Percentiles rank a stretch among this genome's conserved stretches.
Evolutionary conservation across 2,888 invertebrate genomes (phyloP).

Genomic region (Athalia cordata): DNA sequence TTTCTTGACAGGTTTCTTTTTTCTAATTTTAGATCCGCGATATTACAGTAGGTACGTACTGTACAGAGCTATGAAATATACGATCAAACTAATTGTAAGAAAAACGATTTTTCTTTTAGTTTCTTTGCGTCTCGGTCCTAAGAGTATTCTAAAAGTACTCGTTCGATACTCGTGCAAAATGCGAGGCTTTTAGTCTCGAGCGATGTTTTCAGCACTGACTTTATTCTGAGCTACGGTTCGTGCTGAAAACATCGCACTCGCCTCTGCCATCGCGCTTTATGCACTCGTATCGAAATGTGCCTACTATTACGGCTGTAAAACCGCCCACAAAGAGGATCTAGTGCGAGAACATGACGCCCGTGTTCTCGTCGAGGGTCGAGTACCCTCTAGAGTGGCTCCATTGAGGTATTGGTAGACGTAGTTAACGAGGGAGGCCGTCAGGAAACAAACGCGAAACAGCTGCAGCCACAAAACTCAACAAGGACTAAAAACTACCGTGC

Average conservation of each 20-base stretch:
- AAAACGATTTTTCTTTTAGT: conserved; percentile 3
- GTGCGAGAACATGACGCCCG: conserved; percentile 22
- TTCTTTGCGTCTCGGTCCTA: conserved; percentile 24
- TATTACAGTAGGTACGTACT: no score
- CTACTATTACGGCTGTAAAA: conserved; percentile 23
- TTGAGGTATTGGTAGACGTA: conserved; percentile 40
- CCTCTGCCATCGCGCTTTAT: no score
- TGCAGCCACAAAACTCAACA: neutral
- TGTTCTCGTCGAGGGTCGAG: conserved; percentile 26
- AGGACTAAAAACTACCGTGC: neutral
- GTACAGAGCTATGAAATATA: no score
- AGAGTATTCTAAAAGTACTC: conserved; percentile 23
- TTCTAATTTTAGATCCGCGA: no score
- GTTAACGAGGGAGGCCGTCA: conserved; percentile 31
- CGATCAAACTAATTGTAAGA: no score
- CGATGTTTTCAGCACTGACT: no score
- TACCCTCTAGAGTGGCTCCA: conserved; percentile 13
- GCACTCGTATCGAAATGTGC: no score
- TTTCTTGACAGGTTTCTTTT: no score
- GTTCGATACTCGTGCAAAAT: no score
- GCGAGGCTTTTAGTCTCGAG: no score
- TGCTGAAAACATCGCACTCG: no score
- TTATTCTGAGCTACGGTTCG: no score
- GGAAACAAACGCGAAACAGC: conserved; percentile 17
- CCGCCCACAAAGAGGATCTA: conserved; percentile 25